Percentiles rank a stretch among this genome's conserved stretches.
Conservation (phyloP, 2,113 vertebrate species). For the Corvus moneduloides region DNA sequence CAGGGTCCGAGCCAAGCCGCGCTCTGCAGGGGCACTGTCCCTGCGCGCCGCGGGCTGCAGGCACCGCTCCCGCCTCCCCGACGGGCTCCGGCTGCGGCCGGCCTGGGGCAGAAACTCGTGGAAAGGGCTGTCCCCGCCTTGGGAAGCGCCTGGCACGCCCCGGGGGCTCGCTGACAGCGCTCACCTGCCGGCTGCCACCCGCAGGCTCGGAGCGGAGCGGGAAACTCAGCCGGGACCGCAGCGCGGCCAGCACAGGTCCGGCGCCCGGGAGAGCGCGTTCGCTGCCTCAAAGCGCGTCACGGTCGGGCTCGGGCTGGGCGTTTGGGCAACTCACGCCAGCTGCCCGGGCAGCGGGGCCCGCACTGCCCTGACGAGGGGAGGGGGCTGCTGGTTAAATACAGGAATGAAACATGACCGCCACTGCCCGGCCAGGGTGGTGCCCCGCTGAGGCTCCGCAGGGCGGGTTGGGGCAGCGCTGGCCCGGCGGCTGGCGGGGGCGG, state of each 20-base stretch:
- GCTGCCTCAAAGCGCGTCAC: neutral
- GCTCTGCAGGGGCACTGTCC: too few relatives aligned
- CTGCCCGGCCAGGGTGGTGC: neutral
- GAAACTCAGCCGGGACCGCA: neutral
- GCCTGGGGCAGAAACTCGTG: too few relatives aligned
- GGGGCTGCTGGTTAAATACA: neutral
- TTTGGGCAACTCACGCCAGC: neutral
- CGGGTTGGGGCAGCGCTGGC: too few relatives aligned
- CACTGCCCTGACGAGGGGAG: neutral
- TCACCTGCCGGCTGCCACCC: neutral
- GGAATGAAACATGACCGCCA: neutral
- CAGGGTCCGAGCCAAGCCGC: too few relatives aligned
- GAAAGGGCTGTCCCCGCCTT: neutral
- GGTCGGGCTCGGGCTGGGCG: neutral
- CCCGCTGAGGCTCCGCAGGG: too few relatives aligned
- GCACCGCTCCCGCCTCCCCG: neutral
- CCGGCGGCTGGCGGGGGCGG: neutral
- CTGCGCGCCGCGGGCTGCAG: neutral
- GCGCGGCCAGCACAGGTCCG: neutral
- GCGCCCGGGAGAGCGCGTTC: neutral
- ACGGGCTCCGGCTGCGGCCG: neutral
- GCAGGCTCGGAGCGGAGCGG: neutral
- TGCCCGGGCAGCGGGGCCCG: neutral
- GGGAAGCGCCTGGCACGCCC: neutral
- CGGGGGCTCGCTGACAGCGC: neutral